Conservation (phyloP, 2,888 invertebrate genomes). For the Ommatoiulus sabulosus region DNA sequence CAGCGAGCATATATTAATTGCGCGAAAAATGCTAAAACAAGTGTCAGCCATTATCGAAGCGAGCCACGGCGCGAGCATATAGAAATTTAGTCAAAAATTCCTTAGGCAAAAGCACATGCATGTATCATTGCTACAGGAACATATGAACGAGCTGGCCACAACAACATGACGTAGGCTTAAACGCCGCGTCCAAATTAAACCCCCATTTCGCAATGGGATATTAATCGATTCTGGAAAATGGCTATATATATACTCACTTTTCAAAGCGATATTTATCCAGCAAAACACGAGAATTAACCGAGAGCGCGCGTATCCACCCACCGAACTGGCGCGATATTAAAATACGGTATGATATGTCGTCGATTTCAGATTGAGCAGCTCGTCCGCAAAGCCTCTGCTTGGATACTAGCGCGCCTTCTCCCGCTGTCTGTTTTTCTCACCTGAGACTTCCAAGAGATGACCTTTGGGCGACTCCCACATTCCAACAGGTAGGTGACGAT, state of each 20-base stretch:
- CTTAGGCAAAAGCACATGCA: not conserved
- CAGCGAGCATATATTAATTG: not conserved
- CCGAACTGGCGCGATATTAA: not conserved
- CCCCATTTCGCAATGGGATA: slow-evolving; percentile 31
- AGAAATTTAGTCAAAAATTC: not conserved
- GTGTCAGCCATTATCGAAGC: slow-evolving; percentile 19
- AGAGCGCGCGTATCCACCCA: not conserved
- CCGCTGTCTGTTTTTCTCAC: slow-evolving; percentile 50
- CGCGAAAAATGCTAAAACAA: not conserved
- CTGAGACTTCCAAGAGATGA: slow-evolving; percentile 53
- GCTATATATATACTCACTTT: slow-evolving; percentile 32
- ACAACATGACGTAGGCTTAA: slow-evolving; percentile 22
- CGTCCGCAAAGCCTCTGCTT: slow-evolving; percentile 22
- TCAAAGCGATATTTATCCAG: not conserved
- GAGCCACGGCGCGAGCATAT: not conserved
- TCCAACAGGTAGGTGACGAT: slow-evolving; percentile 56
- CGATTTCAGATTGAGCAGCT: slow-evolving; percentile 6
- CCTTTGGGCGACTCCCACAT: slow-evolving; percentile 57
- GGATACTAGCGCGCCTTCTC: slow-evolving; percentile 8
- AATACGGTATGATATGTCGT: not conserved
- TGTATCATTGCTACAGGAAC: not conserved
- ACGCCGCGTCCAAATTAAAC: not conserved
- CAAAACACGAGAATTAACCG: not conserved
- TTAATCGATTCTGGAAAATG: not conserved
- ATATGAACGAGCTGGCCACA: not conserved